A percentile compares a stretch with the other conserved stretches of the same genome.
These are phyloP conservation scores for Aphelenchoides avenae DNA, from an alignment of 1,140 invertebrate species.

Conservation along the genomic window DNA sequence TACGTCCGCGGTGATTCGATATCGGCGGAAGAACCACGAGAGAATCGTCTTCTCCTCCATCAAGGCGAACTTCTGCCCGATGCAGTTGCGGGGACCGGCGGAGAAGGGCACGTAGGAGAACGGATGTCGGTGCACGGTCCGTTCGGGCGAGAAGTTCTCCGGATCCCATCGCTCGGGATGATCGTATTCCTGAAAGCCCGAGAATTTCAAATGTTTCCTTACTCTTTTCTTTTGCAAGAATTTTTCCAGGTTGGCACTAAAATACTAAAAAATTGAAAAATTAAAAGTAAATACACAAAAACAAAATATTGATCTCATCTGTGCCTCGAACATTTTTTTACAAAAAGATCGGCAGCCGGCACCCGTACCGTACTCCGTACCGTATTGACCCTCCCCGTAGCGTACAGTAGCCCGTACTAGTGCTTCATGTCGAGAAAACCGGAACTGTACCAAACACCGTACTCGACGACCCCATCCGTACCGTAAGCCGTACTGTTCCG, in stretches of 20 bases:
- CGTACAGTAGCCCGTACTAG: too few relatives aligned
- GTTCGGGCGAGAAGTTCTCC: slow-evolving; percentile 62
- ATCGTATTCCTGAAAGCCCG: neutral
- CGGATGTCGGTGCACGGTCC: slow-evolving; percentile 66
- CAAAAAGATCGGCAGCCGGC: too few relatives aligned
- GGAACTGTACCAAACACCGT: too few relatives aligned
- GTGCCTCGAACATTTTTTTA: too few relatives aligned
- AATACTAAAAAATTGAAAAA: neutral
- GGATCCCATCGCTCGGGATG: slow-evolving; percentile 50
- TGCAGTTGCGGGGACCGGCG: slow-evolving; percentile 62
- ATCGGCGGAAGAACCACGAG: slow-evolving; percentile 5
- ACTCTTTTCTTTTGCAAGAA: slow-evolving; percentile 27
- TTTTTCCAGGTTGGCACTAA: neutral
- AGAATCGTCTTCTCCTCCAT: slow-evolving; percentile 26
- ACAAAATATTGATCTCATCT: too few relatives aligned
- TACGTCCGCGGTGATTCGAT: too few relatives aligned
- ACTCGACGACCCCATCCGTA: too few relatives aligned
- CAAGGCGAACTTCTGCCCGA: slow-evolving; percentile 57
- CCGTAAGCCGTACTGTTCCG: too few relatives aligned
- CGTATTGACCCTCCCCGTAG: too few relatives aligned
- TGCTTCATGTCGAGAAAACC: too few relatives aligned
- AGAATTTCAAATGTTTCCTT: slow-evolving; percentile 66
- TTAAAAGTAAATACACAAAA: too few relatives aligned
- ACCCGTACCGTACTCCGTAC: too few relatives aligned
- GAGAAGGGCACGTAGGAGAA: slow-evolving; percentile 61